Evolutionary conservation across 2,113 vertebrate genomes (phyloP).

Genomic region (Saccopteryx leptura): DNA sequence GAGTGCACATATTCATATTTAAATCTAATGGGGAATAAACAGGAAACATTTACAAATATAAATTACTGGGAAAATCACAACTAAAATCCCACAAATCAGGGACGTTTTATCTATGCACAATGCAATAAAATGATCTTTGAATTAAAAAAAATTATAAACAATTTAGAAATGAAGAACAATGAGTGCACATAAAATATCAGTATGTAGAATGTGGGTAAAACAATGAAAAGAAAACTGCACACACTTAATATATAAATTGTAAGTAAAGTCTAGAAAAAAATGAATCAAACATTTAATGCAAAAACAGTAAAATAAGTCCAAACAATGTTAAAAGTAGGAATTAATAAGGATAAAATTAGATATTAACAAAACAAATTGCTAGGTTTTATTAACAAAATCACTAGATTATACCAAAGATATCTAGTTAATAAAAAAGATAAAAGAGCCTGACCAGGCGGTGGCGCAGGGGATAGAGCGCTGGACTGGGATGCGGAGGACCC

Average conservation of each 20-base stretch:
- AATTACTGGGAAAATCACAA: neutral
- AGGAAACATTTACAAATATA: neutral
- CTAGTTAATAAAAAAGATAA: neutral
- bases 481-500: too few species aligned
- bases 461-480: too few species aligned
- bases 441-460: too few species aligned
- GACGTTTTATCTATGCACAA: neutral
- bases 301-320: neutral
- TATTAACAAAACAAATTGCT: neutral
- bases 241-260: neutral
- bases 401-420: neutral
- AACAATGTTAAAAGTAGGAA: neutral
- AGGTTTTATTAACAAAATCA: neutral
- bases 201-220: neutral
- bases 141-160: neutral
- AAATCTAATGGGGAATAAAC: neutral
- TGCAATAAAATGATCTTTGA: neutral
- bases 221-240: neutral
- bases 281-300: neutral
- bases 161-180: neutral
- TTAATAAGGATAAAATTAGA: neutral
- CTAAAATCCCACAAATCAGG: neutral
- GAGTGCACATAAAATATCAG: neutral
- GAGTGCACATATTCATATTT: neutral
- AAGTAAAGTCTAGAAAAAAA: constrained; percentile 10